phyloP scores from a whole-genome alignment of 2,113 vertebrate genomes.

The Paradoxurus hermaphroditus region DNA sequence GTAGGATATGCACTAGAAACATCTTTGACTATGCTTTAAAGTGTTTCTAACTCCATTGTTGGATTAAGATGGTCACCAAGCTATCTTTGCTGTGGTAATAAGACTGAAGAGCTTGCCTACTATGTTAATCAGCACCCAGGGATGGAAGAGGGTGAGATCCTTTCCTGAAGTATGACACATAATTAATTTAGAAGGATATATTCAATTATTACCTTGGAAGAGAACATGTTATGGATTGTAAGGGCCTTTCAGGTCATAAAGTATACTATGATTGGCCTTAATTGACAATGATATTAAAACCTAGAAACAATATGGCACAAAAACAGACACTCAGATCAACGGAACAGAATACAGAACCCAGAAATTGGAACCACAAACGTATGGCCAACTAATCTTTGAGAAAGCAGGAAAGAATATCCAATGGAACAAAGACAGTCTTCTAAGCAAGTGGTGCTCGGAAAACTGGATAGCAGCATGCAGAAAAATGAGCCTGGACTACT shows the following conservation, averaged over 20 bases:
- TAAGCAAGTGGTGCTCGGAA: no score
- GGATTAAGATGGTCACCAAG: neutral
- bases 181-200: neutral
- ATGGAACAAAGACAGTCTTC: no score
- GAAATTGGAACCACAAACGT: no score
- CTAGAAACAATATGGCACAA: neutral
- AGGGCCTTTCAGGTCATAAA: neutral
- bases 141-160: neutral
- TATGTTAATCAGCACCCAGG: neutral
- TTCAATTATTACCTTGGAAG: neutral
- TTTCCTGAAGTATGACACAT: neutral
- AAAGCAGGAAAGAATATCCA: no score
- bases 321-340: no score
- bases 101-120: neutral
- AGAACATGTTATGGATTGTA: neutral
- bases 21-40: neutral
- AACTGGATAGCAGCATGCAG: no score
- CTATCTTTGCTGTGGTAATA: neutral
- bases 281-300: neutral
- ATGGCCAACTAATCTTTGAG: no score
- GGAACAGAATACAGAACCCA: no score
- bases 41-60: neutral
- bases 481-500: no score
- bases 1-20: neutral
- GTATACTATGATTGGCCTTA: neutral